These are phyloP conservation scores for Xylocopa sonorina DNA, from an alignment of 1,140 invertebrate species.

Conservation along the genomic window DNA sequence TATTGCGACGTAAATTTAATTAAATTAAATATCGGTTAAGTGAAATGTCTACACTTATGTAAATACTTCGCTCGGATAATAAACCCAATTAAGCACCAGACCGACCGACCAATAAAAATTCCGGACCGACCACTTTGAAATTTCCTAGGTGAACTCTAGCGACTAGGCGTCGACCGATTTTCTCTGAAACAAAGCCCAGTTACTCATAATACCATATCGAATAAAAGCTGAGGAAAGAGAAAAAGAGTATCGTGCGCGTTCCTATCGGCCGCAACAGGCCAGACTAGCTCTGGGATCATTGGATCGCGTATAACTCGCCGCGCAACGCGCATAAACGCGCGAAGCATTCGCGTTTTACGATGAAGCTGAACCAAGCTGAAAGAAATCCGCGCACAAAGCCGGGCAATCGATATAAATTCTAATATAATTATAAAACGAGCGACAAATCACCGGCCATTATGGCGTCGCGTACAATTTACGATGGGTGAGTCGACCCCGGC, in stretches of 20 bases:
- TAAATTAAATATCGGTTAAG: too few relatives aligned
- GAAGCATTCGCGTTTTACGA: not conserved
- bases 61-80: not conserved
- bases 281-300: not conserved
- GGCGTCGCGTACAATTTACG: slow-evolving; percentile 16
- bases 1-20: too few relatives aligned
- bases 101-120: not conserved
- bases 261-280: not conserved
- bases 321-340: not conserved
- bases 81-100: not conserved
- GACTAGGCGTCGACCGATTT: too few relatives aligned
- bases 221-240: not conserved
- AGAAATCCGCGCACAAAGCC: slow-evolving; percentile 9
- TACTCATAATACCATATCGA: not conserved
- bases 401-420: slow-evolving; percentile 39
- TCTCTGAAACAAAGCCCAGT: not conserved
- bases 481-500: not conserved
- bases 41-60: too few relatives aligned
- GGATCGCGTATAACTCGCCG: not conserved
- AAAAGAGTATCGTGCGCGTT: not conserved
- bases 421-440: slow-evolving; percentile 43
- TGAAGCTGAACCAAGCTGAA: slow-evolving; percentile 3
- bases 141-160: too few relatives aligned
- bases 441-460: slow-evolving; percentile 48
- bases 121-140: too few relatives aligned